A percentile compares a stretch with the other conserved stretches of the same genome.
These are phyloP conservation scores for Oreocharis arfaki DNA, from an alignment of 2,113 vertebrate species.

Conservation along the genomic window DNA sequence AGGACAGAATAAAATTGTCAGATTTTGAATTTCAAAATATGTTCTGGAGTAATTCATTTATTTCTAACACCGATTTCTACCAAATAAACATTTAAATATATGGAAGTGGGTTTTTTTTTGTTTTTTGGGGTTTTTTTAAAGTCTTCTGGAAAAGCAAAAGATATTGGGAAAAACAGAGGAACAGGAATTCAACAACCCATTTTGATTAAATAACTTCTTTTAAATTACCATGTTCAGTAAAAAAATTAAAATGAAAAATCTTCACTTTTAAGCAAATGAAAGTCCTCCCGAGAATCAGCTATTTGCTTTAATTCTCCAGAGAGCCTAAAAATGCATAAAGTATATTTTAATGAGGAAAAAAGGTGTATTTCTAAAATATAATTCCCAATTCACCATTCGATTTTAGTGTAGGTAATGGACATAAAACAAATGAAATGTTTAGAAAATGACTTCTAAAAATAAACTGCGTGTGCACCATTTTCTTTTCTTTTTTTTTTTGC, in stretches of 20 bases:
- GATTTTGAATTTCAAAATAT: background rate
- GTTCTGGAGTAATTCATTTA: conserved; percentile 13
- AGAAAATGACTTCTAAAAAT: conserved; percentile 50
- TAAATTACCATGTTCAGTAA: background rate
- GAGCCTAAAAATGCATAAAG: conserved; percentile 23
- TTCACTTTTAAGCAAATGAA: conserved; percentile 44
- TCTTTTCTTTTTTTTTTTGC: background rate
- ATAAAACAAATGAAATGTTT: conserved; percentile 32
- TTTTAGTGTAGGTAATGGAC: conserved; percentile 49
- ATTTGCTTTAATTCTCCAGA: conserved; percentile 15
- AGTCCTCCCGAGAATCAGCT: conserved; percentile 31
- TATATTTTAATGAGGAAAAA: conserved; percentile 29
- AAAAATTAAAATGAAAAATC: background rate
- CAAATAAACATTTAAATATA: background rate
- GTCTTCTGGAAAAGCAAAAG: conserved; percentile 7
- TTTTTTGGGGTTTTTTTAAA: background rate
- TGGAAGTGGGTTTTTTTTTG: background rate
- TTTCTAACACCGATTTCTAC: background rate
- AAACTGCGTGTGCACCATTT: conserved; percentile 5
- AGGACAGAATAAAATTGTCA: background rate
- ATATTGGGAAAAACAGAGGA: background rate
- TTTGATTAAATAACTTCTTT: conserved; percentile 13
- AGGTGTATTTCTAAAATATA: conserved; percentile 34
- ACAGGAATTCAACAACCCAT: background rate
- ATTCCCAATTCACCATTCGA: background rate